A percentile compares a stretch with the other conserved stretches of the same genome.
Conservation (phyloP, 2,113 vertebrate species). For the Ptychochromis oligacanthus region DNA sequence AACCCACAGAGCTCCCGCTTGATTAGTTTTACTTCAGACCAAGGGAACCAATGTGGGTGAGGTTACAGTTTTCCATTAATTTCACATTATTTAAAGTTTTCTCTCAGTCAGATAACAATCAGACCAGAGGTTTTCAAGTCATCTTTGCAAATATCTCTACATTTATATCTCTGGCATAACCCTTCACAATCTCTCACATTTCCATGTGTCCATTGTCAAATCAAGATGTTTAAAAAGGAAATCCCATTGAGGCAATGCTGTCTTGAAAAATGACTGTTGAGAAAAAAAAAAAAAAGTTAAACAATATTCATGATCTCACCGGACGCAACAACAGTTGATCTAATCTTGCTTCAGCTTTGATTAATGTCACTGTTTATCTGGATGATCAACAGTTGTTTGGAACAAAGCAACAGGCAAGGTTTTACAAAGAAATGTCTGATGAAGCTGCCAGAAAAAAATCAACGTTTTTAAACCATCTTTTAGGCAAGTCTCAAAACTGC, state of each 20-base stretch:
- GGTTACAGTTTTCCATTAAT: not conserved
- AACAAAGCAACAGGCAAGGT: not conserved
- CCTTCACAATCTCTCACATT: not conserved
- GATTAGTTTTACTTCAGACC: not conserved
- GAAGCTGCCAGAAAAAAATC: slow-evolving; percentile 17
- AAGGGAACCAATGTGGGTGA: not conserved
- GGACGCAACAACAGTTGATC: not conserved
- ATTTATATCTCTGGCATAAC: not conserved
- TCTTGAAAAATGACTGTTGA: not conserved
- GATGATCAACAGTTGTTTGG: slow-evolving; percentile 23
- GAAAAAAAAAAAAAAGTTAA: not conserved
- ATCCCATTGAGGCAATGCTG: not conserved
- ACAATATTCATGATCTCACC: not conserved
- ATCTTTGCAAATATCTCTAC: not conserved
- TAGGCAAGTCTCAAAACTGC: slow-evolving; percentile 3
- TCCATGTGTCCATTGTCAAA: not conserved
- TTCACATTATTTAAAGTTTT: slow-evolving; percentile 4
- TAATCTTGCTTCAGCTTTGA: not conserved
- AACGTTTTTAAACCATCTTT: not conserved
- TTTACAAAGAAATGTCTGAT: slow-evolving; percentile 1
- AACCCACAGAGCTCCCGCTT: not conserved
- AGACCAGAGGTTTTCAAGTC: not conserved
- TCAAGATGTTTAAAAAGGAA: not conserved
- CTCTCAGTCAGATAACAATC: not conserved
- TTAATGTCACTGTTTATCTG: not conserved